Base-by-base conservation (phyloP, 1,140 invertebrate species). In the Delia radicum region DNA sequence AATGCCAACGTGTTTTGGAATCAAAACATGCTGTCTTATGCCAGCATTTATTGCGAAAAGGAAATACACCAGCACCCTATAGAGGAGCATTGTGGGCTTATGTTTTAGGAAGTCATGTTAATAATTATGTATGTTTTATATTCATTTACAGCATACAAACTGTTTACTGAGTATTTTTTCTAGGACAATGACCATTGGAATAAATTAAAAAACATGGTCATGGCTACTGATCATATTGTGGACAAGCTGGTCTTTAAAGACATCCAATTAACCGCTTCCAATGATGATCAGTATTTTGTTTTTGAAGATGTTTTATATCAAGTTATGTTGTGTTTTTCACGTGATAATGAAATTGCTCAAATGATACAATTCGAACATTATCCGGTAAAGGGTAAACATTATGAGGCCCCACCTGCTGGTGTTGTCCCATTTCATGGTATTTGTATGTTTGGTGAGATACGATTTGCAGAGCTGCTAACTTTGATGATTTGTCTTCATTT, bases 221-320 rank as follows among this genome's bases (percentile, higher is more conserved):
- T 97, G 29, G 93, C 96, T 78, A 95, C 96, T 82, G 96, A 98
- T 81, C 90, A 98, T 1, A 93, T 98, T 87, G 93, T 97, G 5
- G 96, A 98, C 85, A 97, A 96, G 86, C 88, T 98, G 5, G 94
- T 98, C 79, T 95, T 97, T 77, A 98, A 98, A 89, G 97, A 98
- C 87, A 95, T 99, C 3, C 96, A 97, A 86, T 86, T 98, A 46
- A 98, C 96, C 12, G 96, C 96, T 0, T 96, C 95, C 5, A 98
- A 98, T 86, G 97, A 99, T 85, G 96, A 98, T 85, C 96, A 98
- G 82, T 98, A 98, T 85, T 99, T 99, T 88, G 96, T 99, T 0
- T 99, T 98, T 87, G 96, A 98, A 89, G 97, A 99, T 87, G 91
- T 97, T 46, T 87, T 98, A 0, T 97, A 98, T 87, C 96, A 98